These are phyloP conservation scores for Eudyptes chrysolophus DNA, from an alignment of 2,113 vertebrate genomes.

Conservation along the genomic window DNA sequence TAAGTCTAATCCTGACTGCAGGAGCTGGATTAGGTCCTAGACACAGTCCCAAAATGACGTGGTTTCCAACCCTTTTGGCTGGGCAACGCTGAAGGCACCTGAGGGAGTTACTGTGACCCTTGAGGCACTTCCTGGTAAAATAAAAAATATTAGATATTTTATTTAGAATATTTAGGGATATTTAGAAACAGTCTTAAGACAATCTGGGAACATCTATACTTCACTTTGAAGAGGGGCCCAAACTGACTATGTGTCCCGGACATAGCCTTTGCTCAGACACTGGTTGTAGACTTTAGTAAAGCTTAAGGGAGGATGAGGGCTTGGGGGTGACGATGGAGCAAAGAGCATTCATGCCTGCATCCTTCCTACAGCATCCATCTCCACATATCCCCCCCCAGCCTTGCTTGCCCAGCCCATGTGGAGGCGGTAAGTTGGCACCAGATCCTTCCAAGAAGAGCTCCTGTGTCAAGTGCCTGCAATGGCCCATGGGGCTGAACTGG, in stretches of 20 bases:
- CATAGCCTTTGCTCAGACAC: background rate
- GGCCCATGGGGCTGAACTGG: background rate
- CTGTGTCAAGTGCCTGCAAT: background rate
- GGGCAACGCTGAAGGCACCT: background rate
- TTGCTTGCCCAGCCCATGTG: background rate
- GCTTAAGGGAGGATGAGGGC: background rate
- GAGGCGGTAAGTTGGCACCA: background rate
- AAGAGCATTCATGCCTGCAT: background rate
- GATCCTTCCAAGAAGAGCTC: background rate
- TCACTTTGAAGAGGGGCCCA: background rate
- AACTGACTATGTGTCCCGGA: background rate
- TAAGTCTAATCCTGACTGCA: background rate
- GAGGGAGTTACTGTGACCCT: background rate
- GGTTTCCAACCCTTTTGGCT: background rate
- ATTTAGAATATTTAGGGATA: background rate
- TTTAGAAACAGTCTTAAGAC: background rate
- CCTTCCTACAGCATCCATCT: background rate
- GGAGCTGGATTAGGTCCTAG: background rate
- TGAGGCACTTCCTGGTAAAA: background rate
- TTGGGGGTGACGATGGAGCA: background rate
- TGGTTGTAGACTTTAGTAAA: background rate
- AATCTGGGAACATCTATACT: background rate
- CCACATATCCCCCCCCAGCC: background rate
- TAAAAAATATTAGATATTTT: background rate
- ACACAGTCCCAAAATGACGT: background rate